These are phyloP conservation scores for Conistra vaccinii DNA, from an alignment of 2,888 invertebrate species.

Conservation along the genomic window DNA sequence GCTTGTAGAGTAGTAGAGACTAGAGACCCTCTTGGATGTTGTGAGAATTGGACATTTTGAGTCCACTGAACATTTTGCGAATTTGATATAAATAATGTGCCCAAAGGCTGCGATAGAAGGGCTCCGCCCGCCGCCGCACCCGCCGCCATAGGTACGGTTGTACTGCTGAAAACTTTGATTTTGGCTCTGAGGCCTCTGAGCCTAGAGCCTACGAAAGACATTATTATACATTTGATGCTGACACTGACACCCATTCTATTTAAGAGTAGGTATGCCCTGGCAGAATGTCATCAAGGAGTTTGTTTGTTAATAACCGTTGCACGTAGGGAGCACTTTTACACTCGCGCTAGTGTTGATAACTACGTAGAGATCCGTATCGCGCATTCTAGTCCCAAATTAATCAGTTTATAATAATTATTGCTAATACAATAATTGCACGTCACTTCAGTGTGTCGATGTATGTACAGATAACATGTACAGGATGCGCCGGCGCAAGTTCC, in stretches of 20 bases:
- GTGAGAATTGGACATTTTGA: too few relatives aligned
- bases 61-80: too few relatives aligned
- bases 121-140: not conserved
- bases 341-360: not conserved
- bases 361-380: not conserved
- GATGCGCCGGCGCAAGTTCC: conserved; percentile 66
- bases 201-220: too few relatives aligned
- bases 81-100: too few relatives aligned
- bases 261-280: not conserved
- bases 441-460: not conserved
- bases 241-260: not conserved
- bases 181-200: too few relatives aligned
- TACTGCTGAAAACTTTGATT: not conserved
- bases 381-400: conserved; percentile 1
- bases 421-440: conserved; percentile 5
- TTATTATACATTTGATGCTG: not conserved
- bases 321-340: not conserved
- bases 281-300: conserved; percentile 4
- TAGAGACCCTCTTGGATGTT: not conserved
- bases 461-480: conserved; percentile 29
- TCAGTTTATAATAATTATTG: not conserved
- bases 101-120: too few relatives aligned
- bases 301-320: not conserved
- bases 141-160: too few relatives aligned
- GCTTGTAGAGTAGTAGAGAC: too few relatives aligned